Evolutionary conservation across 2,888 invertebrate species (phyloP).

Genomic region (Ochlodes sylvanus): DNA sequence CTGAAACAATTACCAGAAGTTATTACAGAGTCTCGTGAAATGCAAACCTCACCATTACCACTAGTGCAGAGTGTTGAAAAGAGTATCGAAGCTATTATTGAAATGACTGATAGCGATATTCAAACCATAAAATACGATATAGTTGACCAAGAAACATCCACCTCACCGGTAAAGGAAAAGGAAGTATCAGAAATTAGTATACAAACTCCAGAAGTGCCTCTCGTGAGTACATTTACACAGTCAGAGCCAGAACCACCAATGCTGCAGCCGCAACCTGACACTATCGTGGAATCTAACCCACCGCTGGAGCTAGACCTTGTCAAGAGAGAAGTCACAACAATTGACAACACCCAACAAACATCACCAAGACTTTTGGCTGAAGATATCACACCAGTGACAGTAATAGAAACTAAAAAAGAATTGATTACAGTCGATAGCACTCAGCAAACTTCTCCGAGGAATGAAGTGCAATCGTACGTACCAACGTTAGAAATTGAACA

Average conservation of each 20-base stretch:
- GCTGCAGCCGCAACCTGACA: slow-evolving; percentile 49
- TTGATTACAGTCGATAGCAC: slow-evolving; percentile 45
- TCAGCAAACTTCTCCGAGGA: slow-evolving; percentile 56
- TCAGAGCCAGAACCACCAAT: slow-evolving; percentile 59
- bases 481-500: slow-evolving; percentile 51
- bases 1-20: slow-evolving; percentile 49
- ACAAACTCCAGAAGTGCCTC: slow-evolving; percentile 70
- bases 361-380: slow-evolving; percentile 50
- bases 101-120: slow-evolving; percentile 72
- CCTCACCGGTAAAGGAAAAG: slow-evolving; percentile 64
- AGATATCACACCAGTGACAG: not conserved
- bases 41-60: slow-evolving; percentile 83
- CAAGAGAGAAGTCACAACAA: slow-evolving; percentile 45
- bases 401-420: slow-evolving; percentile 25
- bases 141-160: slow-evolving; percentile 70
- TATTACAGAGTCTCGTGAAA: slow-evolving; percentile 70
- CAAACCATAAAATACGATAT: slow-evolving; percentile 67
- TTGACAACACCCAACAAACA: slow-evolving; percentile 62
- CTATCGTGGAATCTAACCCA: slow-evolving; percentile 62
- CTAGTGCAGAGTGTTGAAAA: slow-evolving; percentile 66
- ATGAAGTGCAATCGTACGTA: slow-evolving; percentile 38
- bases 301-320: slow-evolving; percentile 64
- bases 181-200: slow-evolving; percentile 65
- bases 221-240: slow-evolving; percentile 73
- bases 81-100: slow-evolving; percentile 66